A percentile compares a stretch with the other conserved stretches of the same genome.
Conservation (phyloP, 2,797 vertebrate genomes). For the Erethizon dorsatum region DNA sequence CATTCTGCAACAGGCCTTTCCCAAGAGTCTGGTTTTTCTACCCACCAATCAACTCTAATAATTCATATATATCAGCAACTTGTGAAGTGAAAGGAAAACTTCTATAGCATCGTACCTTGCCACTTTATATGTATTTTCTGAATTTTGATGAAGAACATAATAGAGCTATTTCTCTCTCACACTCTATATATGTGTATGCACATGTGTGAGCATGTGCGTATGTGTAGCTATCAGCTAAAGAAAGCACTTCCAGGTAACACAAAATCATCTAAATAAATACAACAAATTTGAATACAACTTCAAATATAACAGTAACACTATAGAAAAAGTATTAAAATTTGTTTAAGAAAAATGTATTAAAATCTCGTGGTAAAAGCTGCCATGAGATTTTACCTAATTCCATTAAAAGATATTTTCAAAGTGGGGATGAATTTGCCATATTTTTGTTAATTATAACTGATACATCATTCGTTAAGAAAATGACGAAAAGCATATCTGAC, state of each 20-base stretch:
- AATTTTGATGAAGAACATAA: background rate
- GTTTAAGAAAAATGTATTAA: background rate
- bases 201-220: background rate
- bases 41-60: conserved; percentile 52
- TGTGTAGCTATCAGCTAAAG: background rate
- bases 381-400: conserved; percentile 45
- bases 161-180: background rate
- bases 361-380: background rate
- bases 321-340: background rate
- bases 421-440: background rate
- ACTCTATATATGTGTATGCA: background rate
- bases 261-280: conserved; percentile 53
- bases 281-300: conserved; percentile 29
- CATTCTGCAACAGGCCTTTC: background rate
- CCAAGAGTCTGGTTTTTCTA: conserved; percentile 51
- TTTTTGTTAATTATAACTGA: conserved; percentile 57
- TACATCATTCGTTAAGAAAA: conserved; percentile 62
- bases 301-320: conserved; percentile 28
- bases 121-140: background rate
- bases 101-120: background rate
- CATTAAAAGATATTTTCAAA: conserved; percentile 44
- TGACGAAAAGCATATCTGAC: background rate
- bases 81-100: background rate
- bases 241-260: conserved; percentile 16
- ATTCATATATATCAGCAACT: conserved; percentile 38